A percentile compares a stretch with the other conserved stretches of the same genome.
phyloP scores from a whole-genome alignment of 1,140 invertebrate species.

The Eulimnadia texana region DNA sequence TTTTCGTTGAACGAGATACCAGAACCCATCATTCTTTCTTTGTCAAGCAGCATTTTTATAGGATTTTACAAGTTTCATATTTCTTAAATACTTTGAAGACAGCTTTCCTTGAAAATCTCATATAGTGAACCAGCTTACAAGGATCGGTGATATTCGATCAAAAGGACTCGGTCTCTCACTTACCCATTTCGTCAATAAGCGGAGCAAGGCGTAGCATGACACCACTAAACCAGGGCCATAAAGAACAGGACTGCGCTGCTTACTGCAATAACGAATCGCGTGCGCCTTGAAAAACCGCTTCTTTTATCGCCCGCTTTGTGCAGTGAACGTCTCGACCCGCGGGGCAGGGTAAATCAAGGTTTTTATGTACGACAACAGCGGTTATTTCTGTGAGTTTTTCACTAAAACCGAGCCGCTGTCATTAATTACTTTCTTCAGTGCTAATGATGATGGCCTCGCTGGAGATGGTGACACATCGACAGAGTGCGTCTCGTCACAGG shows the following conservation, averaged over 20 bases:
- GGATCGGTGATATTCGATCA: too few species aligned
- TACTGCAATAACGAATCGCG: conserved; percentile 24
- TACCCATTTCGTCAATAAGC: conserved; percentile 29
- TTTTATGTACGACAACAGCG: neutral
- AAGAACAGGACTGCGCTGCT: conserved; percentile 25
- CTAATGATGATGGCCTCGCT: neutral
- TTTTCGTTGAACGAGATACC: too few species aligned
- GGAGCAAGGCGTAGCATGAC: conserved; percentile 27
- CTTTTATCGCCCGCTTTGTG: neutral
- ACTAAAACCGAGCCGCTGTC: neutral
- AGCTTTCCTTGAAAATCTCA: too few species aligned
- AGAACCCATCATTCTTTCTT: too few species aligned
- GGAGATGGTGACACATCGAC: neutral
- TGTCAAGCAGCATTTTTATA: too few species aligned
- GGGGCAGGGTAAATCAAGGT: neutral
- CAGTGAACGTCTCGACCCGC: neutral
- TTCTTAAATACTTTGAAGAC: too few species aligned
- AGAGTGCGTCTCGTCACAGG: neutral
- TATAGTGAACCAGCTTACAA: too few species aligned
- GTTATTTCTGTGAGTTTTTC: neutral
- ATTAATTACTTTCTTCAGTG: neutral
- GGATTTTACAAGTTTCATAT: too few species aligned
- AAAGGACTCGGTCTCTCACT: conserved; percentile 15
- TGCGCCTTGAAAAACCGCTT: conserved; percentile 22
- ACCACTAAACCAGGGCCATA: conserved; percentile 27